Percentiles rank a stretch among this genome's conserved stretches.
phyloP scores from a whole-genome alignment of 2,888 invertebrate species.

The Pediacus dermestoides region DNA sequence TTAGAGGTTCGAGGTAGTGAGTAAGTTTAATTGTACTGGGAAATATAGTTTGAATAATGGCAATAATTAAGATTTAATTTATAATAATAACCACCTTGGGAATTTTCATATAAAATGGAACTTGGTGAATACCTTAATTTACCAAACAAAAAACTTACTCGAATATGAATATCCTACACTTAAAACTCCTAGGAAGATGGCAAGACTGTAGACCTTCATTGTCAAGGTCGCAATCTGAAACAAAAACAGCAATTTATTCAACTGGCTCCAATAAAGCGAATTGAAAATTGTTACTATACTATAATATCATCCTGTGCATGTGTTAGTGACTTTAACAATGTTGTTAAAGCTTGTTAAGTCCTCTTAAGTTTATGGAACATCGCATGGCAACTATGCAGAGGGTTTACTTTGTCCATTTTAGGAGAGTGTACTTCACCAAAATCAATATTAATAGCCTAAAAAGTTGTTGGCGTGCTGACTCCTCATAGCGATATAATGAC shows the following conservation, averaged over 20 bases:
- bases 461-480: not conserved
- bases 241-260: no score
- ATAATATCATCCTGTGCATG: no score
- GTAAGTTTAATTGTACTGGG: no score
- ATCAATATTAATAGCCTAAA: conserved; percentile 3
- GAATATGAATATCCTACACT: conserved; percentile 31
- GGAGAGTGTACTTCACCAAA: not conserved
- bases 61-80: no score
- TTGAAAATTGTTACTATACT: no score
- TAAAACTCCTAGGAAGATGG: conserved; percentile 18
- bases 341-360: conserved; percentile 9
- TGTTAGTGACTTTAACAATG: conserved; percentile 8
- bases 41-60: no score
- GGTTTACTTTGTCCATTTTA: conserved; percentile 3
- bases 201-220: conserved; percentile 12
- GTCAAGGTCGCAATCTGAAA: conserved; percentile 5
- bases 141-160: conserved; percentile 37
- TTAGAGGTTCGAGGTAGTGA: no score
- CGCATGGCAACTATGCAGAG: conserved; percentile 3
- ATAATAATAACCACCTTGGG: no score
- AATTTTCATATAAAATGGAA: no score
- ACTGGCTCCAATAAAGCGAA: no score
- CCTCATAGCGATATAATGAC: conserved; percentile 1
- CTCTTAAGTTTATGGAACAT: conserved; percentile 8
- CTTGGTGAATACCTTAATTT: no score